Conservation (phyloP, 2,113 vertebrate genomes). For the Anseranas semipalmata region DNA sequence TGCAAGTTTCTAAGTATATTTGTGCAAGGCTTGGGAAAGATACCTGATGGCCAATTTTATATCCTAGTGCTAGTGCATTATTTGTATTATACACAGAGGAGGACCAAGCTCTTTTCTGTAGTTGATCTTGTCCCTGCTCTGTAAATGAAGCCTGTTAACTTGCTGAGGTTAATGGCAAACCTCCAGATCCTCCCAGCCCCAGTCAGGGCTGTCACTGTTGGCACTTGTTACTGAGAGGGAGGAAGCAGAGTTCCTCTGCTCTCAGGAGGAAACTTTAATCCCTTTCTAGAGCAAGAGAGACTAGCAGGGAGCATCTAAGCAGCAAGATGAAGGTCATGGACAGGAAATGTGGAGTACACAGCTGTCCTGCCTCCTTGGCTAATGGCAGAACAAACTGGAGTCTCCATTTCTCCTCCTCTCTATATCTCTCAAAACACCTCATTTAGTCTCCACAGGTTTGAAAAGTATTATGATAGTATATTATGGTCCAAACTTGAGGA, state of each 20-base stretch:
- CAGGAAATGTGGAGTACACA: rapidly evolving
- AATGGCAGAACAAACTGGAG: background rate
- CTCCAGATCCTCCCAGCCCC: background rate
- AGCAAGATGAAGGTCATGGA: background rate
- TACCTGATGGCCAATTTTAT: background rate
- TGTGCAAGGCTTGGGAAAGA: background rate
- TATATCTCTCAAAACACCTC: background rate
- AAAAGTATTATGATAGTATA: background rate
- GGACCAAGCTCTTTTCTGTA: background rate
- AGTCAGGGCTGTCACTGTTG: background rate
- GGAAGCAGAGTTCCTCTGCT: background rate
- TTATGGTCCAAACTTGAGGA: background rate
- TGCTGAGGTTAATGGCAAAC: background rate
- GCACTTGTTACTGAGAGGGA: background rate
- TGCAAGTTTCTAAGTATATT: background rate
- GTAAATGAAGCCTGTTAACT: background rate
- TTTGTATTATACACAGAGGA: background rate
- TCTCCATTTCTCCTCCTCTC: background rate
- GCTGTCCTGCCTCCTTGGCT: rapidly evolving
- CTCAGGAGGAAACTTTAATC: background rate
- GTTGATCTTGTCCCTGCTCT: background rate
- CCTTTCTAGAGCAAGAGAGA: background rate
- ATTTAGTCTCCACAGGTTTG: background rate
- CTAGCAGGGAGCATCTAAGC: background rate
- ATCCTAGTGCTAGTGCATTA: background rate